phyloP scores from a whole-genome alignment of 2,113 vertebrate genomes.

The Petrocephalus zakoni region DNA sequence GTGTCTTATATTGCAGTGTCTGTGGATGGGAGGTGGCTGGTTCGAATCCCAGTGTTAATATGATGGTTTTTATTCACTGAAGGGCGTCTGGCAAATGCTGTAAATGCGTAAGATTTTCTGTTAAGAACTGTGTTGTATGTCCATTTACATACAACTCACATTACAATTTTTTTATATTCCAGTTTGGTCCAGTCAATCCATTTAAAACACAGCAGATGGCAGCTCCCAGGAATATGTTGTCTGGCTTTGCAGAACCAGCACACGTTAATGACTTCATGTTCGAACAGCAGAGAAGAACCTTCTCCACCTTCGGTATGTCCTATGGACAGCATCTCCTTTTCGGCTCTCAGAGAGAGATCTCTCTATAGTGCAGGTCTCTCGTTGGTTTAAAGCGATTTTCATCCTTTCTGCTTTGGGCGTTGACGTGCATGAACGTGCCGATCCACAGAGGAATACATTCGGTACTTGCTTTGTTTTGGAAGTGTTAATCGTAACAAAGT shows the following conservation, averaged over 20 bases:
- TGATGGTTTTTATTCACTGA: no score
- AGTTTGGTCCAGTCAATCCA: constrained; percentile 94
- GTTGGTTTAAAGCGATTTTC: neutral
- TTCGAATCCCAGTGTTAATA: no score
- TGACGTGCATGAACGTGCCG: neutral
- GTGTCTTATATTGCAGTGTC: no score
- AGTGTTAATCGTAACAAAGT: neutral
- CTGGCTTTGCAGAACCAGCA: constrained; percentile 90
- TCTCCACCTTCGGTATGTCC: constrained; percentile 83
- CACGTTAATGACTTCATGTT: constrained; percentile 99
- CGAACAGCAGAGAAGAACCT: constrained; percentile 94
- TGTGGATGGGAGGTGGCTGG: no score
- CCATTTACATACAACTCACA: no score
- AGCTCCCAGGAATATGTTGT: constrained; percentile 94
- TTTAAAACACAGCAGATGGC: constrained; percentile 92
- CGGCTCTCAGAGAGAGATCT: neutral
- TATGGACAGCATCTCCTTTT: neutral
- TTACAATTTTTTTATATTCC: constrained; percentile 22
- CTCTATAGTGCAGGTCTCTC: neutral
- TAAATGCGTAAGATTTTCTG: neutral
- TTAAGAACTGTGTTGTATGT: neutral
- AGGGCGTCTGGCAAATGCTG: no score
- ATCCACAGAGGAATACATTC: neutral
- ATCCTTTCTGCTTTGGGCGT: neutral
- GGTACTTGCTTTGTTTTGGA: neutral